Evolutionary conservation across 2,888 invertebrate genomes (phyloP), one percentile per base, ranked within the genome.

Genomic region (Agriopis leucophaearia): DNA sequence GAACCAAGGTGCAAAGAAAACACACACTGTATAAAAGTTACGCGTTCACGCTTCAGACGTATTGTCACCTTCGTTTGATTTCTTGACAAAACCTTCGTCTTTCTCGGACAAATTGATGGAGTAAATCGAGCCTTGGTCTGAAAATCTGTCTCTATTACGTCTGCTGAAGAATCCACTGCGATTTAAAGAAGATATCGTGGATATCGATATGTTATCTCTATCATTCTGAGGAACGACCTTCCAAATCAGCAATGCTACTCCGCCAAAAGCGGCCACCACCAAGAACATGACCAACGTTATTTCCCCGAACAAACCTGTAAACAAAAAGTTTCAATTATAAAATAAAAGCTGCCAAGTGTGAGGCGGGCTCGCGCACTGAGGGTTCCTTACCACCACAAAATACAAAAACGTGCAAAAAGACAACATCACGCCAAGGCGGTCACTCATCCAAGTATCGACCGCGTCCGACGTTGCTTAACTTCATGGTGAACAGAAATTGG

Each of bases 231-330:
- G 94, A 42, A 94, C 94, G 79, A 95, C 88, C 81, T 94, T 95
- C 88, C 95, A 92, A 70, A 95, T 94, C 59, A 95, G 80, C 45
- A 95, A 85, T 4, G 94, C 94, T 48, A 95, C 86, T 10, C 95
- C 95, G 35, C 94, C 95, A 67, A 95, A 92, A 35, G 94, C 95
- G 16, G 95, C 94, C n/a, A 95, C 92, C 61, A 95, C 94, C 64
- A 95, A 80, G 81, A 95, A 94, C 81, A 95, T 94, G 42, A 95
- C 94, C 48, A 95, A 73, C 5, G 91, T 87, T 51, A 94, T 88
- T 81, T 94, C 94, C 16, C 94, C 92, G 68, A 89, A 88, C 78
- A 88, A 88, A 80, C 89, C 94, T 94, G 88, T 16, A 91, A 91
- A 64, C 64, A 75, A 18, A 27, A 40, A 54, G 4, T 27, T 27